A percentile compares a stretch with the other conserved stretches of the same genome.
Conservation (phyloP, 2,888 invertebrate genomes). For the Micoletzkya japonica region DNA sequence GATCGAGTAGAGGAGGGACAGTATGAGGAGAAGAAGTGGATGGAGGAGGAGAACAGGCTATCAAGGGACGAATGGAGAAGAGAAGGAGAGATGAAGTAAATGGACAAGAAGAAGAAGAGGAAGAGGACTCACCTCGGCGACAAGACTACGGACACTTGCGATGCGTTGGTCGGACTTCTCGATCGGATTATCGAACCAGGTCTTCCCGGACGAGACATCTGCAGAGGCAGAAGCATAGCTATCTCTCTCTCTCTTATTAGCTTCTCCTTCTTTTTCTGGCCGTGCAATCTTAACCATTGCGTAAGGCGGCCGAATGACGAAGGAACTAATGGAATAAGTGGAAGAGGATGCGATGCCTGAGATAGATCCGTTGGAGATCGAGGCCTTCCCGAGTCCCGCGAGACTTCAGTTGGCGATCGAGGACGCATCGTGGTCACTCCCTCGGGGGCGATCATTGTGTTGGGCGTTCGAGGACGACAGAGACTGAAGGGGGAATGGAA, state of each 20-base stretch:
- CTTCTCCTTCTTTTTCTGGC: no score
- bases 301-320: not conserved
- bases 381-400: constrained; percentile 44
- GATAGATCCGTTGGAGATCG: constrained; percentile 48
- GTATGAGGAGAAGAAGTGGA: not conserved
- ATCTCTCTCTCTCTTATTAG: no score
- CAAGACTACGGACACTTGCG: constrained; percentile 20
- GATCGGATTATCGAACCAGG: constrained; percentile 19
- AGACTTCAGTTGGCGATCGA: constrained; percentile 40
- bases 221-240: no score
- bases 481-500: constrained; percentile 2
- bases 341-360: constrained; percentile 31
- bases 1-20: not conserved
- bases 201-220: constrained; percentile 23
- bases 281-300: no score
- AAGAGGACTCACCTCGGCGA: not conserved
- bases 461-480: constrained; percentile 25
- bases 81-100: no score
- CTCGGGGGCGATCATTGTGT: constrained; percentile 7
- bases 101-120: no score
- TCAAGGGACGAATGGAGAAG: no score
- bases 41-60: no score
- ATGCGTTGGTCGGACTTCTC: constrained; percentile 23
- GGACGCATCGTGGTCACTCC: constrained; percentile 3
- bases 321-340: not conserved